These are phyloP conservation scores for Mechanitis messenoides DNA, from an alignment of 2,888 invertebrate species.

Conservation along the genomic window DNA sequence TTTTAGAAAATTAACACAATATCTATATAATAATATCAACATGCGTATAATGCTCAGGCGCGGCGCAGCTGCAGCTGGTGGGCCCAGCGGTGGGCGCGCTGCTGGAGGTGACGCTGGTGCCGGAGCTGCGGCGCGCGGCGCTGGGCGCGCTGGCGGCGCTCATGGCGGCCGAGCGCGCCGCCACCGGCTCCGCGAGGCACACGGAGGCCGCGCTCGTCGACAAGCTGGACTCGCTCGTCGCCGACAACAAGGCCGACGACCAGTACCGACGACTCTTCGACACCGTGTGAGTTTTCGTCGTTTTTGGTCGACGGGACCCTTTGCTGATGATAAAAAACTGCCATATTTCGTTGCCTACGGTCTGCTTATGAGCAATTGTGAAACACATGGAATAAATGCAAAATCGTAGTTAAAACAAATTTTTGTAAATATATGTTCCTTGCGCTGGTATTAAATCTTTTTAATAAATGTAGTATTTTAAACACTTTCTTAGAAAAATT, in stretches of 20 bases:
- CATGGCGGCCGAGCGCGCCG: slow-evolving; percentile 93
- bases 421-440: no score
- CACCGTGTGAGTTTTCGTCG: slow-evolving; percentile 87
- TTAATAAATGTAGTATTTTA: no score
- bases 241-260: slow-evolving; percentile 95
- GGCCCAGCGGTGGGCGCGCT: slow-evolving; percentile 96
- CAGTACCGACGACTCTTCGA: slow-evolving; percentile 95
- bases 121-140: slow-evolving; percentile 92
- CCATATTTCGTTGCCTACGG: no score
- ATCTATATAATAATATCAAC: no score
- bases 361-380: no score
- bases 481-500: no score
- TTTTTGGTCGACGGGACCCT: no score
- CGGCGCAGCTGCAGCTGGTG: slow-evolving; percentile 91
- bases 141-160: slow-evolving; percentile 95
- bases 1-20: no score
- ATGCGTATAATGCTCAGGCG: slow-evolving; percentile 65
- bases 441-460: no score
- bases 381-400: no score
- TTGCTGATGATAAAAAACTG: no score
- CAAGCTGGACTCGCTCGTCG: slow-evolving; percentile 93
- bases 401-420: no score
- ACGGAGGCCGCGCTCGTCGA: slow-evolving; percentile 96
- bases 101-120: slow-evolving; percentile 93
- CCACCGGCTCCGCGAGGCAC: slow-evolving; percentile 90